Conservation (phyloP, 2,888 invertebrate genomes). For the Hanleya hanleyi region DNA sequence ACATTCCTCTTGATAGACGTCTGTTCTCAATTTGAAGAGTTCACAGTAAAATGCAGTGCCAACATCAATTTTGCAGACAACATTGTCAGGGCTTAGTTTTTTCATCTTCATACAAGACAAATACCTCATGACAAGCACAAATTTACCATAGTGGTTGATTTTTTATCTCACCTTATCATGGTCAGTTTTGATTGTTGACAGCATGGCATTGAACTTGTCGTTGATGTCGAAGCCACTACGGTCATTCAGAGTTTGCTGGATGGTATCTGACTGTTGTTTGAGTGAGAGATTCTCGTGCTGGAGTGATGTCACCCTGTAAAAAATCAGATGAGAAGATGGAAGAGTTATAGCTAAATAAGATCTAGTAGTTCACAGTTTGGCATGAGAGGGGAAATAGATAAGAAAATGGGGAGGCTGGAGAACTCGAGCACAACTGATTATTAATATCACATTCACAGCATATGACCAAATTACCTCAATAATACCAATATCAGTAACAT, state of each 20-base stretch:
- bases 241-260: conserved; percentile 35
- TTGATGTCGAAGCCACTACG: conserved; percentile 48
- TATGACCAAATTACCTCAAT: too few relatives aligned
- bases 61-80: too few relatives aligned
- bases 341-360: background rate
- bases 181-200: conserved; percentile 56
- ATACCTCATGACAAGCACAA: too few relatives aligned
- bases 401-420: too few relatives aligned
- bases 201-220: conserved; percentile 58
- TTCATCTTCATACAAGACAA: too few relatives aligned
- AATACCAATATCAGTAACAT: too few relatives aligned
- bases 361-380: background rate
- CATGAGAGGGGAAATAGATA: too few relatives aligned
- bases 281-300: conserved; percentile 63
- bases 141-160: too few relatives aligned
- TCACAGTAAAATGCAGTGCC: too few relatives aligned
- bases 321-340: background rate
- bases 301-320: conserved; percentile 42
- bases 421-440: too few relatives aligned
- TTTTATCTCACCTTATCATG: conserved; percentile 64
- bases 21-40: background rate
- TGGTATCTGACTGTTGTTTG: conserved; percentile 61
- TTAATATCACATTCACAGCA: too few relatives aligned
- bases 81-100: too few relatives aligned
- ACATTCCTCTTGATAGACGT: background rate